phyloP scores from a whole-genome alignment of 2,113 vertebrate species.

The Pycnonotus jocosus region DNA sequence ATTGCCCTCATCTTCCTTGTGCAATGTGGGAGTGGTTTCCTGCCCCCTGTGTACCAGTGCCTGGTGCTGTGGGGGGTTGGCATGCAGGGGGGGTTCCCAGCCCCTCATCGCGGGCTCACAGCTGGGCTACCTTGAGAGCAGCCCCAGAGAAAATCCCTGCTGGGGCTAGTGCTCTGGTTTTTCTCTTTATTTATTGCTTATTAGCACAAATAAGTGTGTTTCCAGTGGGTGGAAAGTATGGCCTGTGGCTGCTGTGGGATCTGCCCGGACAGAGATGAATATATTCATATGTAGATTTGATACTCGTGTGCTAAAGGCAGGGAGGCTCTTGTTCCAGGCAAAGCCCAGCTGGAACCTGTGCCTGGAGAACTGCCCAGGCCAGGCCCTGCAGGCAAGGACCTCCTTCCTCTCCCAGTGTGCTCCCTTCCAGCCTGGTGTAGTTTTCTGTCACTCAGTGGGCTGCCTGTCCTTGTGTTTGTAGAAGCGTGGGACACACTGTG shows the following conservation, averaged over 20 bases:
- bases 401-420: fast-evolving
- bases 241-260: neutral
- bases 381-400: neutral
- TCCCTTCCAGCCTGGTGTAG: neutral
- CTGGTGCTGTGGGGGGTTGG: fast-evolving
- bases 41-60: neutral
- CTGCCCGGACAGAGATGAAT: neutral
- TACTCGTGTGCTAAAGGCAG: fast-evolving
- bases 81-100: neutral
- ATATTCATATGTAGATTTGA: neutral
- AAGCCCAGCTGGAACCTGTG: neutral
- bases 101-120: neutral
- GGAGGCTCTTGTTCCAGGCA: neutral
- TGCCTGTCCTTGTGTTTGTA: neutral
- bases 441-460: neutral
- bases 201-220: neutral
- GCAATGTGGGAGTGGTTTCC: neutral
- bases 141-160: neutral
- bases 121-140: no score
- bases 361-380: neutral
- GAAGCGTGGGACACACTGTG: neutral
- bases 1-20: neutral
- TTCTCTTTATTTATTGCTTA: neutral
- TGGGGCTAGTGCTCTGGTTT: neutral
- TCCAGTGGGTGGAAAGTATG: neutral